Percentiles rank a stretch among this genome's conserved stretches.
These are phyloP conservation scores for Automeris io DNA, from an alignment of 2,888 invertebrate species.

Conservation along the genomic window DNA sequence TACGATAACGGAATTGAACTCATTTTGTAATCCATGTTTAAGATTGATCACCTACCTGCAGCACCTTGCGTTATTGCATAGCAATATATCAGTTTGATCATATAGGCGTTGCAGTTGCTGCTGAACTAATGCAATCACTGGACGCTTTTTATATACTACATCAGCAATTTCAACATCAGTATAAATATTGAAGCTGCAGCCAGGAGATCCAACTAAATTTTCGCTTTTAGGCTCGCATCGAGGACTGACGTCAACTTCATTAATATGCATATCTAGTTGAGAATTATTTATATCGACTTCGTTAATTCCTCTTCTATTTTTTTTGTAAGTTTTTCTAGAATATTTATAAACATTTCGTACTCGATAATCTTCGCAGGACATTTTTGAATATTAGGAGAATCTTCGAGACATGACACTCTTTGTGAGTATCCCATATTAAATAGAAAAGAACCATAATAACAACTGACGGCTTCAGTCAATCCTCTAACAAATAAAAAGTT, in stretches of 20 bases:
- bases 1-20: too few relatives aligned
- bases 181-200: constrained; percentile 50
- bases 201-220: constrained; percentile 16
- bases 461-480: too few relatives aligned
- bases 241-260: constrained; percentile 31
- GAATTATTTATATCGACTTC: constrained; percentile 28
- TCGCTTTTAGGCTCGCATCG: constrained; percentile 29
- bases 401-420: too few relatives aligned
- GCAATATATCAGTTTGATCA: constrained; percentile 52
- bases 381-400: constrained; percentile 15
- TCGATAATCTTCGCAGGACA: constrained; percentile 55
- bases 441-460: too few relatives aligned
- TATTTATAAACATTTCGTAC: constrained; percentile 55
- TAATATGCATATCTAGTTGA: constrained; percentile 29
- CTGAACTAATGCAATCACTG: constrained; percentile 57
- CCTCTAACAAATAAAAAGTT: too few relatives aligned
- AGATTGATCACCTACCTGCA: constrained; percentile 42
- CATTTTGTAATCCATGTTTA: too few relatives aligned
- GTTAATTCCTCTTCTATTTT: constrained; percentile 29
- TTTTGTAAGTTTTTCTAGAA: constrained; percentile 54
- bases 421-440: too few relatives aligned
- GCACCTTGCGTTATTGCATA: constrained; percentile 45
- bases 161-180: constrained; percentile 50
- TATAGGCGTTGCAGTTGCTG: constrained; percentile 53
- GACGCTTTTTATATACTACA: constrained; percentile 63